Percentiles rank a stretch among this genome's conserved stretches.
Evolutionary conservation across 1,140 invertebrate species (phyloP).

Genomic region (Drosophila serrata): DNA sequence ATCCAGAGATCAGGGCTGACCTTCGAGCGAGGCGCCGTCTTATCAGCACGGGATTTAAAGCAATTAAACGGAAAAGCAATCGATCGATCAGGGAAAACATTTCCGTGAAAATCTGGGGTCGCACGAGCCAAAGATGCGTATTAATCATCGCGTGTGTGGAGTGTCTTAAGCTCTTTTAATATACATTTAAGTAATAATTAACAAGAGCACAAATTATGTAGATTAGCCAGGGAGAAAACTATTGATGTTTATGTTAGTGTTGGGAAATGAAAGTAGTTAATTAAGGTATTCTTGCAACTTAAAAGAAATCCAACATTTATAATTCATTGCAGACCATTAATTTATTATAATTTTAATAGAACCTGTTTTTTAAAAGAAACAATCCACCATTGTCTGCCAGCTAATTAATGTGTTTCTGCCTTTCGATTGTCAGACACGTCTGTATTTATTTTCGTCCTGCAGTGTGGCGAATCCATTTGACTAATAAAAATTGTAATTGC

Average conservation of each 20-base stretch:
- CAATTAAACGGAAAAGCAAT: constrained; percentile 21
- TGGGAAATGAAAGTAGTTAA: too few relatives aligned
- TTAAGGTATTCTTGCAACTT: too few relatives aligned
- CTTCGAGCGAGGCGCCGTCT: constrained; percentile 29
- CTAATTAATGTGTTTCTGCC: constrained; percentile 30
- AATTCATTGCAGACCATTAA: too few relatives aligned
- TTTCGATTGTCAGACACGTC: constrained; percentile 5
- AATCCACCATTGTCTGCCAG: too few relatives aligned
- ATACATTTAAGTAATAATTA: neutral
- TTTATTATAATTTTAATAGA: neutral
- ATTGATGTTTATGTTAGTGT: too few relatives aligned
- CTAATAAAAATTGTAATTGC: constrained; percentile 50
- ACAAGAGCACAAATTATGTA: too few relatives aligned
- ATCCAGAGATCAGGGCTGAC: constrained; percentile 42
- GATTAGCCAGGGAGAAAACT: too few relatives aligned
- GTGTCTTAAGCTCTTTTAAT: neutral
- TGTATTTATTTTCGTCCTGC: neutral
- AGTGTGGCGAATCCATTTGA: constrained; percentile 37
- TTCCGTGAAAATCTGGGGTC: constrained; percentile 31
- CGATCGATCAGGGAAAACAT: constrained; percentile 2
- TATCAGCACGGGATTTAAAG: constrained; percentile 24
- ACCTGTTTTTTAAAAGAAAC: too few relatives aligned
- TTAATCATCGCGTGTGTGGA: constrained; percentile 6
- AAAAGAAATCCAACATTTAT: too few relatives aligned
- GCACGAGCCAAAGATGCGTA: constrained; percentile 9